A percentile compares a stretch with the other conserved stretches of the same genome.
phyloP scores from a whole-genome alignment of 2,113 vertebrate genomes.

The Cephalopholis sonnerati region DNA sequence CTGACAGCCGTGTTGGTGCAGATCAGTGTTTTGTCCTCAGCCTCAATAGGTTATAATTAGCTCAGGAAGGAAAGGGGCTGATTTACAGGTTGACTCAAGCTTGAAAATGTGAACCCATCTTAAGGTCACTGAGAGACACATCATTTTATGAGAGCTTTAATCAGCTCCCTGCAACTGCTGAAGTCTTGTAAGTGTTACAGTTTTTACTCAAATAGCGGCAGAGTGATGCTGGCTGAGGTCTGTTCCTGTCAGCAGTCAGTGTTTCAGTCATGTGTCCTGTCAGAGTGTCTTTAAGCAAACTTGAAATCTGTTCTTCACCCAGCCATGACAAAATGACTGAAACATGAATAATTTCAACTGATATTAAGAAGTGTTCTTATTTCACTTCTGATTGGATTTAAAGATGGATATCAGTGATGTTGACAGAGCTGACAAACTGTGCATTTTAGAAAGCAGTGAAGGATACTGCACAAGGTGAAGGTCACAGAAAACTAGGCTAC shows the following conservation, averaged over 20 bases:
- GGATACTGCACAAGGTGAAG: too few relatives aligned
- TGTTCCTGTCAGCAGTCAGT: background rate
- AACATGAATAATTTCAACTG: background rate
- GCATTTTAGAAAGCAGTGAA: background rate
- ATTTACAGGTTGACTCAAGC: conserved; percentile 62
- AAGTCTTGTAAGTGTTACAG: background rate
- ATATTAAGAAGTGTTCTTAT: too few relatives aligned
- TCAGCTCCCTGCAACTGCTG: conserved; percentile 13
- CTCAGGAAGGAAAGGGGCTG: conserved; percentile 36
- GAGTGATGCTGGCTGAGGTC: background rate
- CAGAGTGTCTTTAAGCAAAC: background rate
- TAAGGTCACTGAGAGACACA: conserved; percentile 36
- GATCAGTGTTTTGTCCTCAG: conserved; percentile 67
- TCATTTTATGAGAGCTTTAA: conserved; percentile 12
- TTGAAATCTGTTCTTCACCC: background rate
- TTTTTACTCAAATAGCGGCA: background rate
- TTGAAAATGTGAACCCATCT: conserved; percentile 30
- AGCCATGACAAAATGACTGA: too few relatives aligned
- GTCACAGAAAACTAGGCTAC: too few relatives aligned
- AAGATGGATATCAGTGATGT: too few relatives aligned
- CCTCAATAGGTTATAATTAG: conserved; percentile 68
- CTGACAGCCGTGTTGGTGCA: conserved; percentile 47
- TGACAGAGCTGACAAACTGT: too few relatives aligned
- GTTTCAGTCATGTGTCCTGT: background rate
- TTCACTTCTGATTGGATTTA: too few relatives aligned